phyloP scores from a whole-genome alignment of 2,797 vertebrate species.

The Malurus splendens region DNA sequence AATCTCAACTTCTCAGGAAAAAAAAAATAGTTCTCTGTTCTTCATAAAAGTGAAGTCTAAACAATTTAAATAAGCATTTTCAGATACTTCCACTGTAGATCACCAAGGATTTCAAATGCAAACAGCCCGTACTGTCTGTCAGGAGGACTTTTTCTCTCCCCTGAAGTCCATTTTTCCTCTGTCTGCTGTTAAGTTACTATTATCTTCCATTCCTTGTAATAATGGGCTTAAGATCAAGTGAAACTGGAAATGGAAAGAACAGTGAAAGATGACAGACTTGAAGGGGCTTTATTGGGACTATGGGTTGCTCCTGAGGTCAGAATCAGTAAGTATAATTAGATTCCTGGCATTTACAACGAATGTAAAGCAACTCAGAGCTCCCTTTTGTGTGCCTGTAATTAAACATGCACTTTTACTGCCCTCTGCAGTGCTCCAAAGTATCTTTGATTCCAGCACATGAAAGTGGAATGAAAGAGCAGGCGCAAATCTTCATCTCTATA shows the following conservation, averaged over 20 bases:
- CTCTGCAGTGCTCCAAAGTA: conserved; percentile 58
- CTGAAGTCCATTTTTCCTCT: neutral
- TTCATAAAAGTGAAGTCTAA: neutral
- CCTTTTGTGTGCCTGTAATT: conserved; percentile 53
- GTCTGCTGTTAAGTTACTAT: conserved; percentile 44
- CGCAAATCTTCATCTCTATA: conserved; percentile 53
- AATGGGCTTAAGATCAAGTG: conserved; percentile 63
- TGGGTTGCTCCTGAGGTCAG: conserved; percentile 55
- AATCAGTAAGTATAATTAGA: conserved; percentile 66
- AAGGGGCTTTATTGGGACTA: conserved; percentile 48
- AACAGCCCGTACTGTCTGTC: neutral
- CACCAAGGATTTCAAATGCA: neutral
- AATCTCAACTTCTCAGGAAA: neutral
- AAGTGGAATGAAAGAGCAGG: conserved; percentile 60
- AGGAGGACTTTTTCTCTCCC: neutral
- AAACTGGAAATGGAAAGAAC: conserved; percentile 56
- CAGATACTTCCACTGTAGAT: neutral
- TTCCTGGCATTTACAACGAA: conserved; percentile 59
- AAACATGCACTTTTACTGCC: conserved; percentile 61
- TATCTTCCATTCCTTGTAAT: conserved; percentile 42
- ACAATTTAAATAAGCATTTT: conserved; percentile 1
- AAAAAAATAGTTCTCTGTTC: neutral
- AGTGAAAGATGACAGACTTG: conserved; percentile 59
- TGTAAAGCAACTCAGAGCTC: conserved; percentile 39
- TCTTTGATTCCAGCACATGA: conserved; percentile 76